Evolutionary conservation across 2,797 vertebrate genomes (phyloP).

Genomic region (Melopsittacus undulatus): DNA sequence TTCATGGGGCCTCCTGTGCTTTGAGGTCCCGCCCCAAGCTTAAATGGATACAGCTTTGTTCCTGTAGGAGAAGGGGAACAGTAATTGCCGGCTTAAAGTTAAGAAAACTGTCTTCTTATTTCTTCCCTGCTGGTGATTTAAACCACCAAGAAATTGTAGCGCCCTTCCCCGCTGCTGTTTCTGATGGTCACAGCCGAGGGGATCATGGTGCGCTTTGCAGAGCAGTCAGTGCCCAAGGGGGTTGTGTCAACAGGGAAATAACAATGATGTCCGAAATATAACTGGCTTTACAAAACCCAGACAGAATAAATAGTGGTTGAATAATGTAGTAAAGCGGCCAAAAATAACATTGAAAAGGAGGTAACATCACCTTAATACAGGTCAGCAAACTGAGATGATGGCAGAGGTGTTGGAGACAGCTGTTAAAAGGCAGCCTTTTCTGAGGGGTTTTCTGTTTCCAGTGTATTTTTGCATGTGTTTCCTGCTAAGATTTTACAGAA

Average conservation of each 20-base stretch:
- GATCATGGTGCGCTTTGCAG: not conserved
- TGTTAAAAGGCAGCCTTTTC: not conserved
- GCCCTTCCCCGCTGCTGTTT: rapidly evolving
- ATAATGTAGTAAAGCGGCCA: not conserved
- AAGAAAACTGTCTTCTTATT: rapidly evolving
- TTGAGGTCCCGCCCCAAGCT: rapidly evolving
- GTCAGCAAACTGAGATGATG: not conserved
- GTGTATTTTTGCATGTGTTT: not conserved
- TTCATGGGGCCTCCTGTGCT: rapidly evolving
- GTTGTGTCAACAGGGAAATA: rapidly evolving
- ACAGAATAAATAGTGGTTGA: rapidly evolving
- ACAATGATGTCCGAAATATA: rapidly evolving
- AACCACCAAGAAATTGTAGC: rapidly evolving
- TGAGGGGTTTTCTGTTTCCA: not conserved
- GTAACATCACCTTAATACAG: rapidly evolving
- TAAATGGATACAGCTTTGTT: not conserved
- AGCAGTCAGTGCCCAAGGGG: rapidly evolving
- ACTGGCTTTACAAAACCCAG: not conserved
- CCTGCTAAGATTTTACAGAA: not conserved
- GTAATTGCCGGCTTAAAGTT: not conserved
- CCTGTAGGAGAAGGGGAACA: rapidly evolving
- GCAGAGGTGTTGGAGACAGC: not conserved
- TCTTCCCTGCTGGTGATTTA: too few species aligned
- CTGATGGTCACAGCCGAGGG: not conserved
- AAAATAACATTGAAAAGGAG: rapidly evolving